Conservation (phyloP, 2,888 invertebrate genomes). For the Xanthia togata region DNA sequence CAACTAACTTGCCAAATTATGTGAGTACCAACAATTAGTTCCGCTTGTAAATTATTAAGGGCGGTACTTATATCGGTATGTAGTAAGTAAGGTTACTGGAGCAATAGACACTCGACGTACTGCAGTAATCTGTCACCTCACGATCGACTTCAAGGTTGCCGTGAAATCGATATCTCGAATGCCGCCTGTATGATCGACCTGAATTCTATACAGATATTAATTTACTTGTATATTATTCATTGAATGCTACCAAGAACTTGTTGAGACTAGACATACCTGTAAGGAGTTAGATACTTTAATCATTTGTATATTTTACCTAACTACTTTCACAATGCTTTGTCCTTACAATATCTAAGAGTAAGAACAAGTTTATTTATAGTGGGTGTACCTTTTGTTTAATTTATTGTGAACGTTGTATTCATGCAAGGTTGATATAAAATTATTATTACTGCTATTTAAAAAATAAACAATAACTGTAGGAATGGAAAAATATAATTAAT, state of each 20-base stretch:
- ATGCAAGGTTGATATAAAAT: slow-evolving; percentile 47
- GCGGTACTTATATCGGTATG: slow-evolving; percentile 73
- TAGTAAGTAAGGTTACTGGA: slow-evolving; percentile 78
- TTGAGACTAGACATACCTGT: slow-evolving; percentile 43
- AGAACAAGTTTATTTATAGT: slow-evolving; percentile 58
- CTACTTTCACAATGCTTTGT: slow-evolving; percentile 74
- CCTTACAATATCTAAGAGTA: slow-evolving; percentile 67
- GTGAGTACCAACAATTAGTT: slow-evolving; percentile 81
- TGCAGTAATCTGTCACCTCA: slow-evolving; percentile 78
- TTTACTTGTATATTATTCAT: slow-evolving; percentile 69
- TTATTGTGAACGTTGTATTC: slow-evolving; percentile 25
- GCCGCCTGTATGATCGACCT: slow-evolving; percentile 77
- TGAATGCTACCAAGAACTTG: slow-evolving; percentile 68
- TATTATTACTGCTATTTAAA: neutral
- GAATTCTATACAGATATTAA: slow-evolving; percentile 74
- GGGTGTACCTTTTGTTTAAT: slow-evolving; percentile 40
- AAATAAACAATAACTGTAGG: neutral
- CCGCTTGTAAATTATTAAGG: slow-evolving; percentile 85
- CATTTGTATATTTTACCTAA: slow-evolving; percentile 64
- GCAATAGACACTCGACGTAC: slow-evolving; percentile 67
- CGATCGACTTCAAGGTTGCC: slow-evolving; percentile 83
- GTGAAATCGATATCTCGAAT: slow-evolving; percentile 81
- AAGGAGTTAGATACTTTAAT: slow-evolving; percentile 68
- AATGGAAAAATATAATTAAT: neutral
- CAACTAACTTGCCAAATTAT: slow-evolving; percentile 76